Evolutionary conservation across 2,113 vertebrate genomes (phyloP).

Genomic region (Phylloscopus whistleri): DNA sequence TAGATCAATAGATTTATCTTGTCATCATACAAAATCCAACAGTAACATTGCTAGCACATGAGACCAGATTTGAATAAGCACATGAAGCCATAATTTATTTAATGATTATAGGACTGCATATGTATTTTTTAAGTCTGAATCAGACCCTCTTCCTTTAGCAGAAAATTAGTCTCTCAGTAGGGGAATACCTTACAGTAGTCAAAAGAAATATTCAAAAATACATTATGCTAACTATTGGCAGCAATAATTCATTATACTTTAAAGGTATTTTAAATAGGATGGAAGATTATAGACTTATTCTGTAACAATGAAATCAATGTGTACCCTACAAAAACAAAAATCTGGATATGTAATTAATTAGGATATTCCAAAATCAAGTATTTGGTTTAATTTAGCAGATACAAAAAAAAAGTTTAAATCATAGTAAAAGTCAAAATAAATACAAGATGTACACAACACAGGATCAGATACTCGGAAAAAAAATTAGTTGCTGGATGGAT

Average conservation of each 20-base stretch:
- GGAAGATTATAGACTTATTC: neutral
- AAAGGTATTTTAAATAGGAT: conserved; percentile 7
- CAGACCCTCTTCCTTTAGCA: neutral
- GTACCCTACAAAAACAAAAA: neutral
- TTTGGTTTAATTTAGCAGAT: neutral
- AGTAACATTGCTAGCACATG: neutral
- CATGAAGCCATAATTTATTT: neutral
- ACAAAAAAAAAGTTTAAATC: neutral
- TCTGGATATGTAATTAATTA: neutral
- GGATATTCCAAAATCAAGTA: neutral
- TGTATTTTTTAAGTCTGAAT: neutral
- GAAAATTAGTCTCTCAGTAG: neutral
- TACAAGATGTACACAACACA: neutral
- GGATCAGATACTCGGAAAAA: neutral
- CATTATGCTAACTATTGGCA: neutral
- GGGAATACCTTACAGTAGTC: neutral
- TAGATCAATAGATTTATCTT: neutral
- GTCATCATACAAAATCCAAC: neutral
- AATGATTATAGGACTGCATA: neutral
- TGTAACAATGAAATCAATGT: neutral
- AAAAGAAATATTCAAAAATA: neutral
- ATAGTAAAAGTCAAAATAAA: conserved; percentile 15
- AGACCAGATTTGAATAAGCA: neutral
- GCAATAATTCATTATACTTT: neutral
- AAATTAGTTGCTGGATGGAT: neutral